These are phyloP conservation scores for Portunus trituberculatus DNA, from an alignment of 1,140 invertebrate genomes.

Conservation along the genomic window DNA sequence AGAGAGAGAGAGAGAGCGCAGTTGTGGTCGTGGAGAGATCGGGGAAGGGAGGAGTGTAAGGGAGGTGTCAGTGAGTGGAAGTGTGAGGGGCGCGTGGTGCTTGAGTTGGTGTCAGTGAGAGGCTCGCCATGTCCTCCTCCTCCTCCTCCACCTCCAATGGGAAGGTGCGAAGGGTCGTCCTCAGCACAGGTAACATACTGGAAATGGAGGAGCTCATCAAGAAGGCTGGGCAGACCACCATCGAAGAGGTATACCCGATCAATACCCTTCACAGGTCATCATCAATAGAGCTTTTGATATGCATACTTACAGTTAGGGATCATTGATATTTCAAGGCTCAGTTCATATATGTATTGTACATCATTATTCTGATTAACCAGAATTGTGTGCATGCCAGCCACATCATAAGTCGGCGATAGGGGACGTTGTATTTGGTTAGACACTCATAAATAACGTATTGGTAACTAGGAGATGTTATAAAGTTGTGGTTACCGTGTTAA, in stretches of 20 bases:
- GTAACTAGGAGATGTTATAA: too few species aligned
- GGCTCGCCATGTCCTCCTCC: conserved; percentile 48
- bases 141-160: background rate
- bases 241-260: conserved; percentile 68
- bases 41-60: background rate
- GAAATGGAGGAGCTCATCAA: conserved; percentile 76
- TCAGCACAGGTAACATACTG: conserved; percentile 75
- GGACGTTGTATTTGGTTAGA: too few species aligned
- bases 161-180: conserved; percentile 61
- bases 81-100: background rate
- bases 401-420: too few species aligned
- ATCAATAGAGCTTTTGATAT: background rate
- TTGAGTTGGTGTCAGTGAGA: background rate
- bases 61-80: background rate
- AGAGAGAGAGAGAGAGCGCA: background rate
- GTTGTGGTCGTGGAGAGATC: background rate
- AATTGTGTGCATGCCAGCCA: too few species aligned
- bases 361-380: too few species aligned
- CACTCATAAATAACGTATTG: too few species aligned
- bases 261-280: conserved; percentile 15
- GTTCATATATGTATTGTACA: background rate
- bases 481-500: too few species aligned
- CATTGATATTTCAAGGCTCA: background rate
- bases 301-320: background rate
- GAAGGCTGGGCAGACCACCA: conserved; percentile 74